These are phyloP conservation scores for Euura lappo DNA, from an alignment of 1,140 invertebrate species.

Conservation along the genomic window DNA sequence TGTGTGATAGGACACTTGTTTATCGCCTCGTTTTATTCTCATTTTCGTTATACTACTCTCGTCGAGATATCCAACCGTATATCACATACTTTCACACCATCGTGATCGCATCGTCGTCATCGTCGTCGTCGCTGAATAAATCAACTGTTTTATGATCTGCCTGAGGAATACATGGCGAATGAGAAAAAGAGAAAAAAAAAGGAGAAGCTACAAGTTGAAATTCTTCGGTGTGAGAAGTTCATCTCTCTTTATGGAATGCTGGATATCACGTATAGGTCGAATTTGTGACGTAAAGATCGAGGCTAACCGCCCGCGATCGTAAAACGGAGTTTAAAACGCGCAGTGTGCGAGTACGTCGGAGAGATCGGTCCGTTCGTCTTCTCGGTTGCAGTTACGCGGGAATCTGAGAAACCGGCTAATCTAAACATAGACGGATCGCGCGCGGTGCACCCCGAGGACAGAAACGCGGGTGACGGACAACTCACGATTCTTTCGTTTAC, in stretches of 20 bases:
- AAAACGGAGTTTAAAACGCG: neutral
- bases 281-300: too few species aligned
- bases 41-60: neutral
- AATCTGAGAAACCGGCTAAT: conserved; percentile 23
- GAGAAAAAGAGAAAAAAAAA: too few species aligned
- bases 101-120: neutral
- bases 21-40: neutral
- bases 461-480: neutral
- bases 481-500: conserved; percentile 5
- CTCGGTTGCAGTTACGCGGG: conserved; percentile 8
- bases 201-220: too few species aligned
- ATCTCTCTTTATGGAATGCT: too few species aligned
- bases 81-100: neutral
- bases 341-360: neutral
- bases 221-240: too few species aligned
- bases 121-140: neutral
- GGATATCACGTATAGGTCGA: too few species aligned
- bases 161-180: neutral
- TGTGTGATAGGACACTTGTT: neutral
- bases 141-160: neutral
- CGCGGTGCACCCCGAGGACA: neutral
- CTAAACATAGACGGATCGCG: conserved; percentile 22
- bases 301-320: neutral
- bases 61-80: neutral
- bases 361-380: conserved; percentile 13